These are phyloP conservation scores for Maniola jurtina DNA, from an alignment of 1,140 invertebrate species.

Conservation along the genomic window DNA sequence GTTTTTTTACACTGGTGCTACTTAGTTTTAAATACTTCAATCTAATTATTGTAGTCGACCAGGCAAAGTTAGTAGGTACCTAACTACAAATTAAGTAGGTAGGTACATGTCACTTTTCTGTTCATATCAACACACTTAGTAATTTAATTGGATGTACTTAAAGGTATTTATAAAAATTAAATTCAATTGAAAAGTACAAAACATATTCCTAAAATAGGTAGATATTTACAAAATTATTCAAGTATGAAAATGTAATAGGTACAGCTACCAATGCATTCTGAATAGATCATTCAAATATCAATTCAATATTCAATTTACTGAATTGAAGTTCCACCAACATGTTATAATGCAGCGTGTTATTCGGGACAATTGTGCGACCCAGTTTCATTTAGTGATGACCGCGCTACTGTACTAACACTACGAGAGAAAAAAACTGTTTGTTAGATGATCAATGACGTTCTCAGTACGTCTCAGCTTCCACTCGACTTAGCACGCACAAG, in stretches of 20 bases:
- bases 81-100: no score
- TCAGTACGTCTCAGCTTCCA: constrained; percentile 55
- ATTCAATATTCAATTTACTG: constrained; percentile 29
- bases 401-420: constrained; percentile 55
- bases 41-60: no score
- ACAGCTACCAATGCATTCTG: constrained; percentile 23
- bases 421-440: constrained; percentile 38
- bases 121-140: no score
- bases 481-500: constrained; percentile 54
- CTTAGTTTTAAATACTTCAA: no score
- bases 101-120: no score
- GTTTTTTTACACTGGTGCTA: no score
- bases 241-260: constrained; percentile 27
- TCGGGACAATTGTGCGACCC: constrained; percentile 57
- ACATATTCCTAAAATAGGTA: constrained; percentile 9
- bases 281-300: constrained; percentile 36
- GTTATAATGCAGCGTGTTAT: constrained; percentile 45
- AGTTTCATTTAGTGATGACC: constrained; percentile 49
- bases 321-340: constrained; percentile 39
- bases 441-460: constrained; percentile 56
- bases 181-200: no score
- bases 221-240: constrained; percentile 21
- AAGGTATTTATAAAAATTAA: no score
- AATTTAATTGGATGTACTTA: no score
- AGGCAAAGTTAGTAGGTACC: no score